Percentiles rank a stretch among this genome's conserved stretches.
These are phyloP conservation scores for Mimumesa dahlbomi DNA, from an alignment of 2,888 invertebrate genomes.

Conservation along the genomic window DNA sequence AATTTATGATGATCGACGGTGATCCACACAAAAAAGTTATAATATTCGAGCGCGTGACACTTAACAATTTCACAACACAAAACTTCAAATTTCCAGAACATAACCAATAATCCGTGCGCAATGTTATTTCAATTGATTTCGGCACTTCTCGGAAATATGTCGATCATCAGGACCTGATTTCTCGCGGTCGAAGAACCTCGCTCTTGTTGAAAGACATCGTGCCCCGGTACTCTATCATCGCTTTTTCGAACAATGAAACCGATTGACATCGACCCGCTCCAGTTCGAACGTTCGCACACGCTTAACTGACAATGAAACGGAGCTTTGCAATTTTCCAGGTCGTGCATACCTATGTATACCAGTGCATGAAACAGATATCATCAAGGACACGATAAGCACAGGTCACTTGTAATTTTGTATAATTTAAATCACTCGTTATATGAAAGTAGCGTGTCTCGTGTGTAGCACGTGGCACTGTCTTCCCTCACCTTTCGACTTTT, in stretches of 20 bases:
- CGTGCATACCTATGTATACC: constrained; percentile 42
- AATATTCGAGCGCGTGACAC: neutral
- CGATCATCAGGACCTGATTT: too few relatives aligned
- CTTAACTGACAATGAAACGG: constrained; percentile 59
- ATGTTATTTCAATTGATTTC: too few relatives aligned
- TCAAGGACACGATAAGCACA: constrained; percentile 53
- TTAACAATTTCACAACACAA: neutral
- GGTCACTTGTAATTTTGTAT: constrained; percentile 44
- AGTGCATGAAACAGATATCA: constrained; percentile 17
- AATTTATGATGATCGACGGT: neutral
- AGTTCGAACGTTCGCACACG: constrained; percentile 42
- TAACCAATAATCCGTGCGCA: too few relatives aligned
- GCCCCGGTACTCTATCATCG: constrained; percentile 1
- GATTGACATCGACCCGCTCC: constrained; percentile 18
- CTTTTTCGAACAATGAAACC: constrained; percentile 1
- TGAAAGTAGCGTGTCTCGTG: constrained; percentile 10
- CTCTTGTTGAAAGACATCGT: constrained; percentile 8
- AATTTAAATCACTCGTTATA: constrained; percentile 17
- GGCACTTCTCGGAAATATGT: too few relatives aligned
- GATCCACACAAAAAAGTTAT: neutral
- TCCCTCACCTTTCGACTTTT: too few relatives aligned
- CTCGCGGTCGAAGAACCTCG: constrained; percentile 8
- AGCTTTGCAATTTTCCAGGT: constrained; percentile 59
- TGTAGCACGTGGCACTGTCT: neutral
- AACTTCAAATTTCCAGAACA: too few relatives aligned